Evolutionary conservation across 2,797 vertebrate genomes (phyloP), one percentile per base, ranked within the genome.

Genomic region (Cossypha caffra): DNA sequence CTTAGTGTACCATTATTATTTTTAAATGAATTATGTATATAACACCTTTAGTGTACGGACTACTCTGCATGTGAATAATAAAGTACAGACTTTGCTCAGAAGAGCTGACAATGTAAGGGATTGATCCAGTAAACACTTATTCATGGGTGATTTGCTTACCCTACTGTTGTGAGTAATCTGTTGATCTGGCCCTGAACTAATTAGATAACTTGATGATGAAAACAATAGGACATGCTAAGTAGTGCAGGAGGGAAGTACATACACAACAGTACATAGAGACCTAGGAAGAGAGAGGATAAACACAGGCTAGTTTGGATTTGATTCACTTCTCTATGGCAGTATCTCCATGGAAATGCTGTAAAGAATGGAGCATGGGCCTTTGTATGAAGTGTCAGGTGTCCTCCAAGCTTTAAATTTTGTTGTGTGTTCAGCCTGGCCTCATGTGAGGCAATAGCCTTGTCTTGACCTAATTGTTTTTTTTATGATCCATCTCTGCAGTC

Each of bases 1-100:
- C 73, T 69, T 90, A 75, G 82, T 61, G 40, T 77, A 85, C 77
- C 28, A 61, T 93, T 86, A 84, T 96, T 95, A 88, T 95, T 95
- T 96, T 93, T 3, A 94, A 93, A 90, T 95, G 64, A 89, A 96
- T 96, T 95, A 93, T 90, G 87, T 81, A 90, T 96, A 69, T 80
- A 90, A 86, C 73, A 81, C 10, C 6, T 52, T 92, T 69, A 58
- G 58, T 81, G 79, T 86, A 75, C 82, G 78, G 79, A 90, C 62
- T 91, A 52, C 76, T 94, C 73, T 91, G 58, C 85, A 66, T 86
- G 85, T 78, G 76, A 95, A 90, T 93, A 95, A 93, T 91, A 93
- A 92, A 93, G 62, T 29, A 78, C 50, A n/a, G 69, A 16, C 69
- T 91, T 85, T 91, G 54, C 59, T 93, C 51, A 75, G 75, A 90